Evolutionary conservation across 2,888 invertebrate species (phyloP).

Genomic region (Microctonus aethiopoides): DNA sequence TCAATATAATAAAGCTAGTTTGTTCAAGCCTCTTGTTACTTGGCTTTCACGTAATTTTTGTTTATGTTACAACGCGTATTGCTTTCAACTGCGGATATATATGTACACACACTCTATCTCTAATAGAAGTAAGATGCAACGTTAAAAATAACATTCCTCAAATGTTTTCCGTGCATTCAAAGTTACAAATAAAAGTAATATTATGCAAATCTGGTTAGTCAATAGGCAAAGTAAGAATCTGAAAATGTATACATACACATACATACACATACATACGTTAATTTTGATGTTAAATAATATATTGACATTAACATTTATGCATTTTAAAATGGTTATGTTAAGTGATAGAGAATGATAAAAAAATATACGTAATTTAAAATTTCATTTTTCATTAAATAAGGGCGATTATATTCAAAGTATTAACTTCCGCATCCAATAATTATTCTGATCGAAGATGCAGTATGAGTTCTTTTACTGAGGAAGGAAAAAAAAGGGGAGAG

Average conservation of each 20-base stretch:
- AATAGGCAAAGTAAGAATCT: no score
- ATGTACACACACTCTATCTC: neutral
- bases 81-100: neutral
- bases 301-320: neutral
- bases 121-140: neutral
- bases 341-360: neutral
- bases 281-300: neutral
- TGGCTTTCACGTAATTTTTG: constrained; percentile 2
- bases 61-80: neutral
- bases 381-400: neutral
- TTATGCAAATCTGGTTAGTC: no score
- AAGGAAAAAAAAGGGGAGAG: constrained; percentile 45
- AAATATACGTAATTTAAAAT: neutral
- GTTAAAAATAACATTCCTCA: neutral
- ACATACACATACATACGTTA: no score
- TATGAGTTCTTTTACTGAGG: neutral
- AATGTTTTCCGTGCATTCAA: neutral
- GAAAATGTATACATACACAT: no score
- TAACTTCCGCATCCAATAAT: neutral
- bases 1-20: neutral
- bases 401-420: neutral
- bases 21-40: neutral
- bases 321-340: neutral
- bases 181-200: neutral
- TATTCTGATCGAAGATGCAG: neutral